Evolutionary conservation across 2,888 invertebrate species (phyloP), one percentile per base, ranked within the genome.

Genomic region (Heteropelma amictum): DNA sequence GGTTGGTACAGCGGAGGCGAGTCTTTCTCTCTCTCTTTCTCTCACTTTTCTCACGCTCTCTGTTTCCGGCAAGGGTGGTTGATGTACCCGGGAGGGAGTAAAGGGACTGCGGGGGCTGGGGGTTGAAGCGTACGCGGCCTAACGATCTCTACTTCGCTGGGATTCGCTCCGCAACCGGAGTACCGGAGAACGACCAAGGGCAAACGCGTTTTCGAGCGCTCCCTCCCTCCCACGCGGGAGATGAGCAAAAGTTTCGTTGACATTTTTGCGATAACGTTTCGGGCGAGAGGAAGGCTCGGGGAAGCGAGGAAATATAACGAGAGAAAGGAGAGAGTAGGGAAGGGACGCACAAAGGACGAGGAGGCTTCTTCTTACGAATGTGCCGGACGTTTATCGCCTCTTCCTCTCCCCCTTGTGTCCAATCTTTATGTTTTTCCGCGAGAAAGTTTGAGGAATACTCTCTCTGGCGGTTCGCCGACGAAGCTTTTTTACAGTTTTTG

Each of bases 211-310:
- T 64, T 70, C 58, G 65, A 64, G 60, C 67, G 56, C 65, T 61
- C 60, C 14, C n/a, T n/a, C n/a, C n/a, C n/a, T n/a, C n/a, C n/a
- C n/a, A n/a, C 72, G 63, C 49, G 68, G 49, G 69, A 77, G 87
- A 85, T 85, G 84, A 86, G 85, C 76, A 79, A 76, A 88, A 88
- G 82, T 88, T 87, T 84, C 81, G 81, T 83, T 85, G 86, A 87
- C 85, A 84, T 81, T 82, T 80, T 80, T 72, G 81, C 84, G 87
- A 86, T 88, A 87, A 84, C 84, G 81, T 72, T 68, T 26, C n/a
- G 51, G 21, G 38, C 38, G 10, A 40, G 68, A 64, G 64, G 38
- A 1, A 38, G 12, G 12, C 1, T 12, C n/a, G 38, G 12, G 14
- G 14, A 12, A 12, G 6, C 3, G 38, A 38, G 38, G 3, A 1